Evolutionary conservation across 2,888 invertebrate genomes (phyloP).

Genomic region (Eurytoma californica): DNA sequence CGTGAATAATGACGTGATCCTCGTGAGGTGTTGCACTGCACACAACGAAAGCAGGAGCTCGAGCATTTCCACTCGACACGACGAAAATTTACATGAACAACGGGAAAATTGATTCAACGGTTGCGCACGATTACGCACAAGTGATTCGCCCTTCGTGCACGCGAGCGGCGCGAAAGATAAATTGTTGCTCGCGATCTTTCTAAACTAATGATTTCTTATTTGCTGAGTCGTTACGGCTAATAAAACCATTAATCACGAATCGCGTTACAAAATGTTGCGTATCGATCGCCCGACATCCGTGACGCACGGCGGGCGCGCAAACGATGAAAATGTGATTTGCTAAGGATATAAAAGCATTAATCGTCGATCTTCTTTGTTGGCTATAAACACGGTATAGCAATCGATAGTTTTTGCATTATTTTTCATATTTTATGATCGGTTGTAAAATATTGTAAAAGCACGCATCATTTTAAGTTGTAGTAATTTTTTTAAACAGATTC

Average conservation of each 20-base stretch:
- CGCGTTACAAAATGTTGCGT: conserved; percentile 32
- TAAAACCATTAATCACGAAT: conserved; percentile 47
- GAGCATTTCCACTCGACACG: not conserved
- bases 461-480: not conserved
- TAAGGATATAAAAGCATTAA: conserved; percentile 30
- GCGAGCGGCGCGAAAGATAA: conserved; percentile 34
- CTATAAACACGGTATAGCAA: not conserved
- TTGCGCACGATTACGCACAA: not conserved
- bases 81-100: conserved; percentile 24
- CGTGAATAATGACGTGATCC: conserved; percentile 22
- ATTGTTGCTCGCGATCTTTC: conserved; percentile 41
- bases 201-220: conserved; percentile 49
- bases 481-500: too few species aligned
- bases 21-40: not conserved
- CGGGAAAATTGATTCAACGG: conserved; percentile 1
- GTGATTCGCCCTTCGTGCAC: not conserved
- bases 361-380: conserved; percentile 34
- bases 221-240: conserved; percentile 47
- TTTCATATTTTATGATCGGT: conserved; percentile 12
- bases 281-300: conserved; percentile 10
- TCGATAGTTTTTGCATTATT: not conserved
- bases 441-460: too few species aligned
- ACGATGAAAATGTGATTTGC: conserved; percentile 52
- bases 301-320: conserved; percentile 14
- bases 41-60: not conserved